These are phyloP conservation scores for Aphidius ervi DNA, from an alignment of 1,140 invertebrate species.

Conservation along the genomic window DNA sequence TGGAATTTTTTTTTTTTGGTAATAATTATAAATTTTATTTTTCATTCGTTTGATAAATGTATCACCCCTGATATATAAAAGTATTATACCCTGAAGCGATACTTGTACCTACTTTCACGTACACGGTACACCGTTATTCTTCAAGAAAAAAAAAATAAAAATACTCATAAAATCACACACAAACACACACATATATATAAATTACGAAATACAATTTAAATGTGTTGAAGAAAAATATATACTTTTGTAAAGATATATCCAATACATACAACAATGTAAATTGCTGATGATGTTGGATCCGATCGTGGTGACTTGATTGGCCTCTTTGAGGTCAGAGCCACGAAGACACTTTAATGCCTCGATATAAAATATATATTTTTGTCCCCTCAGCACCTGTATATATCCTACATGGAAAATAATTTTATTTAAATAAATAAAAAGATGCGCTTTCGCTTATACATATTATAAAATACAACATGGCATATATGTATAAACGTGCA, in stretches of 20 bases:
- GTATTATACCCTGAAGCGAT: constrained; percentile 16
- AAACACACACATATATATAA: not conserved
- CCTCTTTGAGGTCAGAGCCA: too few relatives aligned
- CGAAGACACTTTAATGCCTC: not conserved
- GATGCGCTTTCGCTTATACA: constrained; percentile 15
- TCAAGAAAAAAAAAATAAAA: too few relatives aligned
- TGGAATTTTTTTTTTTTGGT: not conserved
- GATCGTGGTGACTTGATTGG: too few relatives aligned
- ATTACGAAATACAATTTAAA: too few relatives aligned
- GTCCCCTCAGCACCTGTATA: not conserved
- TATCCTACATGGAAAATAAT: not conserved
- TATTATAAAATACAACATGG: constrained; percentile 5
- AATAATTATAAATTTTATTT: not conserved
- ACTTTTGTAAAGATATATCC: too few relatives aligned
- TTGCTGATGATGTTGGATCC: too few relatives aligned
- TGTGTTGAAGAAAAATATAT: too few relatives aligned
- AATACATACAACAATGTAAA: too few relatives aligned
- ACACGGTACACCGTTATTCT: not conserved
- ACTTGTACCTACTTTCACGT: constrained; percentile 21
- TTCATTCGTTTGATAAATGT: not conserved
- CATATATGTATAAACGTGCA: not conserved
- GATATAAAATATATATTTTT: not conserved
- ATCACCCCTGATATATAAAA: constrained; percentile 14
- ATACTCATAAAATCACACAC: too few relatives aligned
- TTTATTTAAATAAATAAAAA: not conserved